Conservation (phyloP, 2,888 invertebrate species). For the Hypena proboscidalis region DNA sequence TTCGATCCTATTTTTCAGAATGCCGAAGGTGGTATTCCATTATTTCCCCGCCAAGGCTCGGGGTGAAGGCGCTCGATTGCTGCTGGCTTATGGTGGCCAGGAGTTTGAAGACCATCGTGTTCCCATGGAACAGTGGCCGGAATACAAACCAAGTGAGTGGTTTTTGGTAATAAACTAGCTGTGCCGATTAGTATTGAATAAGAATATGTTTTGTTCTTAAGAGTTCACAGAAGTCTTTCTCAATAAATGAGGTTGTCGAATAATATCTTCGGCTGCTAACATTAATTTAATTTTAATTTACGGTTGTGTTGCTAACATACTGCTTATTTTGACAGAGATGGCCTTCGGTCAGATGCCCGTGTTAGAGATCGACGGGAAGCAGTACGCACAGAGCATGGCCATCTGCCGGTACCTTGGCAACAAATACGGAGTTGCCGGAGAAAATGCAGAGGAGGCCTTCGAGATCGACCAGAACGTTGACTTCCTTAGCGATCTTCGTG, state of each 20-base stretch:
- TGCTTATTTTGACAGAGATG: conserved; percentile 67
- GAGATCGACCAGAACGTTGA: conserved; percentile 87
- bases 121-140: conserved; percentile 18
- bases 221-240: too few species aligned
- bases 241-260: too few species aligned
- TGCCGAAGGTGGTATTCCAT: conserved; percentile 71
- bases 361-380: conserved; percentile 86
- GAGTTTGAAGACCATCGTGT: conserved; percentile 84
- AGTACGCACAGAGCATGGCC: conserved; percentile 83
- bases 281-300: too few species aligned
- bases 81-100: conserved; percentile 82
- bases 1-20: conserved; percentile 34
- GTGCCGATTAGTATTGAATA: too few species aligned
- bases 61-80: conserved; percentile 82
- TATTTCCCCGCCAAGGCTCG: conserved; percentile 85
- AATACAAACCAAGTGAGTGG: conserved; percentile 8
- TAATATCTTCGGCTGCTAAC: too few species aligned
- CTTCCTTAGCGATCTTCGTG: conserved; percentile 85
- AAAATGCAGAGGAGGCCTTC: conserved; percentile 83
- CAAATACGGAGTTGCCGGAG: conserved; percentile 83
- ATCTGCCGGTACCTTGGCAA: conserved; percentile 87
- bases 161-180: too few species aligned
- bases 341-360: conserved; percentile 87
- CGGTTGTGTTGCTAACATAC: background rate
- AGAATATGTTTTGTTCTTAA: too few species aligned